A percentile compares a stretch with the other conserved stretches of the same genome.
These are phyloP conservation scores for Patella ulyssiponensis DNA, from an alignment of 2,888 invertebrate genomes.

Conservation along the genomic window DNA sequence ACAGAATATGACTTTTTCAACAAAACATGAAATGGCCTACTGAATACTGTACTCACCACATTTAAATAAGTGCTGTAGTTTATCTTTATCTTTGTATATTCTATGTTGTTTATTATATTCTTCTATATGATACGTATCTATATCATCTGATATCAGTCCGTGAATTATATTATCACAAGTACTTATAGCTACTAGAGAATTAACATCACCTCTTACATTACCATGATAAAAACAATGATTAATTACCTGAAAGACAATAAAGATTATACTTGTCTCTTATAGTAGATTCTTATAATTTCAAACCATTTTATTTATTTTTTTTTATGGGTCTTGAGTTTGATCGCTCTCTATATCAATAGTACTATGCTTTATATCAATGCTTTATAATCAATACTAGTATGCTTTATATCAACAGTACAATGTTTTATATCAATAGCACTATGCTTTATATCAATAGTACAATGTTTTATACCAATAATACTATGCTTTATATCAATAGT, in stretches of 20 bases:
- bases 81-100: slow-evolving; percentile 49
- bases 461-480: too few relatives aligned
- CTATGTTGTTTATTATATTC: slow-evolving; percentile 47
- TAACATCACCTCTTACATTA: slow-evolving; percentile 78
- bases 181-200: slow-evolving; percentile 81
- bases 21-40: too few relatives aligned
- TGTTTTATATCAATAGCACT: too few relatives aligned
- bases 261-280: neutral
- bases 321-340: too few relatives aligned
- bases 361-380: too few relatives aligned
- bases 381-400: too few relatives aligned
- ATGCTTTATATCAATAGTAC: too few relatives aligned
- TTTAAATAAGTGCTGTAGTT: slow-evolving; percentile 32
- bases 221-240: slow-evolving; percentile 81
- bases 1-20: too few relatives aligned
- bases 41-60: slow-evolving; percentile 47
- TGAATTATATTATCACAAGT: slow-evolving; percentile 85
- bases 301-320: too few relatives aligned
- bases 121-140: slow-evolving; percentile 62
- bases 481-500: neutral
- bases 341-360: too few relatives aligned
- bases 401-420: too few relatives aligned
- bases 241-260: slow-evolving; percentile 42
- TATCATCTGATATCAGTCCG: slow-evolving; percentile 66
- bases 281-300: too few relatives aligned